Evolutionary conservation across 2,888 invertebrate genomes (phyloP).

Genomic region (Chrysomela aeneicollis): DNA sequence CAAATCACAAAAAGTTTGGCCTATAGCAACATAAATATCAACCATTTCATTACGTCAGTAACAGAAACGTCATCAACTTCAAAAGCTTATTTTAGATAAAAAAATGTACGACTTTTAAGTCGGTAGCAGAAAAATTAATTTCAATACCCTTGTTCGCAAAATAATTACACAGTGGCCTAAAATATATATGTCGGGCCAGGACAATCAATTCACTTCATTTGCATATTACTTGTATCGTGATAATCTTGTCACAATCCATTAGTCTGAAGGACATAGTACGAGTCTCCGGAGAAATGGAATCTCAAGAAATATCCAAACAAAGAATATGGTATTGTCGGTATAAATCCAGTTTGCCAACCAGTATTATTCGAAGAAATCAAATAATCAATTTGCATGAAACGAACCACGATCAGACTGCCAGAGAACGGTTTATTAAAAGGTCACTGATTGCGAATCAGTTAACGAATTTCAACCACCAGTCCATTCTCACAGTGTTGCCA

Average conservation of each 20-base stretch:
- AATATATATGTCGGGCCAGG: no score
- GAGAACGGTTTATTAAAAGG: slow-evolving; percentile 44
- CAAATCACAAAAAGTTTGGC: no score
- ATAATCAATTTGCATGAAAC: slow-evolving; percentile 39
- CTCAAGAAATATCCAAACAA: slow-evolving; percentile 1
- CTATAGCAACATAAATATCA: no score
- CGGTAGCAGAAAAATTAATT: no score
- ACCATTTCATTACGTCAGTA: no score
- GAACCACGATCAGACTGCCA: slow-evolving; percentile 36
- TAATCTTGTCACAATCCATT: neutral
- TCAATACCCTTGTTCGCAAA: no score
- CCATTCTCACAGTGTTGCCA: slow-evolving; percentile 5
- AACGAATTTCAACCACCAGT: slow-evolving; percentile 28
- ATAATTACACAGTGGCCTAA: no score
- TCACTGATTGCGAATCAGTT: slow-evolving; percentile 41
- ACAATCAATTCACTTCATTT: no score
- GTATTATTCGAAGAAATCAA: slow-evolving; percentile 24
- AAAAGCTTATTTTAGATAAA: no score
- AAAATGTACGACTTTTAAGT: no score
- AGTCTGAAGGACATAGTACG: neutral
- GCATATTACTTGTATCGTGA: no score
- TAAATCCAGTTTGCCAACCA: slow-evolving; percentile 18
- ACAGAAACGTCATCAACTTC: no score
- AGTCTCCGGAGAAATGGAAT: neutral
- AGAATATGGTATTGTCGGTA: neutral